Base-by-base conservation (phyloP, 2,113 vertebrate species). In the Crypturellus undulatus region DNA sequence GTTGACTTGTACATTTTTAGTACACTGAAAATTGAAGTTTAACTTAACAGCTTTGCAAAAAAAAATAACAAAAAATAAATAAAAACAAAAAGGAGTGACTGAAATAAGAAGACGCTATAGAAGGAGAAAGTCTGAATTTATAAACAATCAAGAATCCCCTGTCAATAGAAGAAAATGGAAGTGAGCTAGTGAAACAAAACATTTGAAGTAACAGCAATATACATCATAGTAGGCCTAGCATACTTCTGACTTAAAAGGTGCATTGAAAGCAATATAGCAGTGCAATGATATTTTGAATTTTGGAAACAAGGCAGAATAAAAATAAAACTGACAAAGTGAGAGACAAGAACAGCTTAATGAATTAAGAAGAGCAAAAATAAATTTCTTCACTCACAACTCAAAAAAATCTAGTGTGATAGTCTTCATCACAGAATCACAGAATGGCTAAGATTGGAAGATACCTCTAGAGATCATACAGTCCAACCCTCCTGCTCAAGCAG, bases 341-440 rank as follows among this genome's bases (percentile, higher is more conserved):
- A 72, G 13, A 51, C 82, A 59, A 10, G 36, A 87, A 84, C 10
- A 28, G 10, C 4, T 3, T 70, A 88, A 75, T 32, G 7, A 87
- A 63, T 68, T 83, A 75, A 40, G 6, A 94, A 45, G 2, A 58
- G 18, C 24, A 79, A 79, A 92, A 81, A 49, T 5, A 12, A 1
- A 15, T 75, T 51, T 83, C 52, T 87, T 89, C 0, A 87, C 36
- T 54, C n/a, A 70, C 67, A 87, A n/a, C 45, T 90, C 76, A 92
- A 77, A 45, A 86, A 83, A 84, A 78, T 83, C 56, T 88, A 9
- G 18, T 85, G 9, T 63, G 72, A 83, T 21, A 60, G 10, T 45
- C 49, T 84, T 47, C n/a, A 73, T 34, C 26, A 62, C 40, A 42
- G 40, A 42, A 42, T 42, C 8, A 42, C 40, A 42, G 40, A 42